Conservation (phyloP, 2,888 invertebrate genomes). For the Eueremaeus valkanovi region DNA sequence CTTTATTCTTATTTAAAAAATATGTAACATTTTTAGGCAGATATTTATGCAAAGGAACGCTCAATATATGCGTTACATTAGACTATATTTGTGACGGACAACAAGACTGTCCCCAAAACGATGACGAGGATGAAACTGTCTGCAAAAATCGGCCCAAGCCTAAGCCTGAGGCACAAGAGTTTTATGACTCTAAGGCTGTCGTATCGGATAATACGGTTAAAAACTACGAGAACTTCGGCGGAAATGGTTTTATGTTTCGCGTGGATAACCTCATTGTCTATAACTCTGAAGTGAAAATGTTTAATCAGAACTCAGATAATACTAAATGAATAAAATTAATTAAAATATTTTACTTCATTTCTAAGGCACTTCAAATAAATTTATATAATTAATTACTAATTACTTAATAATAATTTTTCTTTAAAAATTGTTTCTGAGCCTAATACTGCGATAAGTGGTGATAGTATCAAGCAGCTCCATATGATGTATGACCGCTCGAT, state of each 20-base stretch:
- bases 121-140: conserved; percentile 25
- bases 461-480: too few species aligned
- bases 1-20: too few species aligned
- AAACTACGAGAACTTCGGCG: background rate
- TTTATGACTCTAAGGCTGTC: background rate
- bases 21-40: background rate
- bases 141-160: background rate
- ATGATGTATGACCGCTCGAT: too few species aligned
- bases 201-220: background rate
- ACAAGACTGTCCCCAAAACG: conserved; percentile 29
- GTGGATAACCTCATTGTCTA: conserved; percentile 35
- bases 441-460: too few species aligned
- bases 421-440: too few species aligned
- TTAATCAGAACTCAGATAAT: conserved; percentile 40
- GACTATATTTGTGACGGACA: conserved; percentile 10
- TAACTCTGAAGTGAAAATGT: conserved; percentile 38
- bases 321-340: background rate
- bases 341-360: too few species aligned
- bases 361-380: background rate
- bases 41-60: conserved; percentile 34
- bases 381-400: too few species aligned
- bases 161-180: background rate
- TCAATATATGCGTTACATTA: conserved; percentile 22
- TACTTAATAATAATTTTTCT: too few species aligned
- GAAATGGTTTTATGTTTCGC: conserved; percentile 37